Evolutionary conservation across 2,888 invertebrate genomes (phyloP).

Genomic region (Caenorhabditis panamensis): DNA sequence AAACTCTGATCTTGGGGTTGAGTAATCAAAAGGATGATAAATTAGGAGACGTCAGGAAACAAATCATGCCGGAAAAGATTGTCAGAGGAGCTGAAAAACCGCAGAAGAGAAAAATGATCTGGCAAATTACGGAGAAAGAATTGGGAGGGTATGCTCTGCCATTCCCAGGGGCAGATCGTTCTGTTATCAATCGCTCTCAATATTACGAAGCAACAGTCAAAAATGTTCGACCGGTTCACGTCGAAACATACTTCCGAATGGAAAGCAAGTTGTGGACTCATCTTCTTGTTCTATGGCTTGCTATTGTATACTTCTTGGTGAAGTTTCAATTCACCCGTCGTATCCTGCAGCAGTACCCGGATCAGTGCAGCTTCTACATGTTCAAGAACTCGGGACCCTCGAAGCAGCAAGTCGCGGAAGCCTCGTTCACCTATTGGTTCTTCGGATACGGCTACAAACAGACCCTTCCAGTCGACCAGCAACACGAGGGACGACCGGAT

Average conservation of each 20-base stretch:
- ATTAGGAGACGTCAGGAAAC: slow-evolving; percentile 70
- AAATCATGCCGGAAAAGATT: slow-evolving; percentile 74
- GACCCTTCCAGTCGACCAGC: slow-evolving; percentile 78
- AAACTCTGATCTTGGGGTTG: slow-evolving; percentile 89
- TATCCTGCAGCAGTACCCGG: slow-evolving; percentile 86
- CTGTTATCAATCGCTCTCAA: slow-evolving; percentile 86
- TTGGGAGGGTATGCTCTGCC: slow-evolving; percentile 86
- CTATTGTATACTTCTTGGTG: slow-evolving; percentile 84
- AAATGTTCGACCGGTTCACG: slow-evolving; percentile 86
- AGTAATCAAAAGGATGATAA: slow-evolving; percentile 69
- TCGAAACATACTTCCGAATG: slow-evolving; percentile 86
- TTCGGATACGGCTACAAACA: slow-evolving; percentile 89
- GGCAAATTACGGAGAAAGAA: slow-evolving; percentile 76
- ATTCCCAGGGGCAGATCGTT: slow-evolving; percentile 85
- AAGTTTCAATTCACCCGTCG: slow-evolving; percentile 85
- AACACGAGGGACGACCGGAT: slow-evolving; percentile 85
- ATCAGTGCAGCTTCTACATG: slow-evolving; percentile 87
- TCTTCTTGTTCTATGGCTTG: slow-evolving; percentile 81
- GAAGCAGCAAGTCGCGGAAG: slow-evolving; percentile 82
- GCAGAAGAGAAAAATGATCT: slow-evolving; percentile 59
- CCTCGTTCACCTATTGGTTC: slow-evolving; percentile 86
- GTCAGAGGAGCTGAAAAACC: slow-evolving; percentile 46
- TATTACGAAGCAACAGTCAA: slow-evolving; percentile 86
- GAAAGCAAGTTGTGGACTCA: slow-evolving; percentile 84
- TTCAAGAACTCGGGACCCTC: slow-evolving; percentile 85